Evolutionary conservation across 2,797 vertebrate genomes (phyloP), one percentile per base, ranked within the genome.

Genomic region (Amblyopsis hoosieri): DNA sequence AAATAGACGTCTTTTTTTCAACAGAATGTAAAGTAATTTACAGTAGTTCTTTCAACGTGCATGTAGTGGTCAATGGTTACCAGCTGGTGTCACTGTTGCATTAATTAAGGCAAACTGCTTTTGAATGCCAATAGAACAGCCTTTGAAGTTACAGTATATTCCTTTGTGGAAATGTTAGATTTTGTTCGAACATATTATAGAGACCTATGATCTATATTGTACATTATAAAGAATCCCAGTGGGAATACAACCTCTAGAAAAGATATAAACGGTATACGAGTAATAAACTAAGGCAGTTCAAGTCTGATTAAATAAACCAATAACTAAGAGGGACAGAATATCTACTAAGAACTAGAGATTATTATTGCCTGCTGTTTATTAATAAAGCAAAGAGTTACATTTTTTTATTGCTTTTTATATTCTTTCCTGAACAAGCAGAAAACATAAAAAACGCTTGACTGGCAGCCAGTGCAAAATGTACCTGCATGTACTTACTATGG

Each of bases 61-160:
- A 60, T 17, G 7, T 72, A 42, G 67, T 80, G 69, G 62, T 69
- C 12, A 9, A 19, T 29, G 8, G 11, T 59, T n/a, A 15, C 89
- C 90, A 90, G 82, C 73, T 63, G 84, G 82, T 78, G 90, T 83
- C 89, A 54, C 87, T 89, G 83, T 87, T 87, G 85, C 67, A 64
- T 29, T 60, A 75, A 54, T 7, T 74, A 71, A 76, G 46, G 65
- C 54, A 51, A 13, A 66, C 68, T 14, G 48, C 8, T 54, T 64
- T 56, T 56, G 49, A 23, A 29, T 8, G 46, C 29, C 17, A 45
- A 56, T 37, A 42, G 45, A 8, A 52, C 61, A 65, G 57, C 13
- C 61, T 64, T 56, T 72, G 67, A 37, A 68, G 57, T 37, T 55
- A 17, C 1, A 52, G 23, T 29, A 29, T 4, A 54, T 17, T 15